A percentile compares a stretch with the other conserved stretches of the same genome.
Evolutionary conservation across 2,797 vertebrate genomes (phyloP).

Genomic region (Spinus olivaceus): DNA sequence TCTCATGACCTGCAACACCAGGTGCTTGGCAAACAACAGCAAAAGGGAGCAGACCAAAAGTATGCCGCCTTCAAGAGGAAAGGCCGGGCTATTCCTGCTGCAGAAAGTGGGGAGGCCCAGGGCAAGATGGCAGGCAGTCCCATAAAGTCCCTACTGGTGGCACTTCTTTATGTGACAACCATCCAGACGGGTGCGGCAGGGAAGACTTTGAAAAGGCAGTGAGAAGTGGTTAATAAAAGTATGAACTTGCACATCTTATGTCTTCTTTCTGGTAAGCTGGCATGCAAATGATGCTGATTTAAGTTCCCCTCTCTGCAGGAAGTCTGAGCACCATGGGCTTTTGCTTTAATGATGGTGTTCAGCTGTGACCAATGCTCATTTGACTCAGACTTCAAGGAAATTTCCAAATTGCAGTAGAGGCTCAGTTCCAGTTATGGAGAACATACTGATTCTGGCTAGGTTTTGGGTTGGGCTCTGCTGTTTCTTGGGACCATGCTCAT

Average conservation of each 20-base stretch:
- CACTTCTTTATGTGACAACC: background rate
- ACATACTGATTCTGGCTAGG: background rate
- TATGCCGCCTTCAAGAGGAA: background rate
- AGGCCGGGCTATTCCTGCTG: background rate
- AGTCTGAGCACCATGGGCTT: background rate
- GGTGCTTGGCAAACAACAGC: background rate
- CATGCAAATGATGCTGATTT: background rate
- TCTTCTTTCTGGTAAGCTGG: background rate
- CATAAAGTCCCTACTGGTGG: background rate
- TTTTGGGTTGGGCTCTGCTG: background rate
- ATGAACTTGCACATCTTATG: background rate
- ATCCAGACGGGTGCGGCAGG: background rate
- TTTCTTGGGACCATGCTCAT: background rate
- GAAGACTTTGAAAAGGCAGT: background rate
- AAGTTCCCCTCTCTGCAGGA: background rate
- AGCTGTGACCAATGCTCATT: background rate
- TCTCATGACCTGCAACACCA: rapidly evolving
- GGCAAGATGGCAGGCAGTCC: background rate
- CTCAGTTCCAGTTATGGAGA: background rate
- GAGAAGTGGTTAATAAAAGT: background rate
- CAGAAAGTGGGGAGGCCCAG: background rate
- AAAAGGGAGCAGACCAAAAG: background rate
- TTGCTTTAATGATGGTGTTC: background rate
- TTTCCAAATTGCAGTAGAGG: background rate
- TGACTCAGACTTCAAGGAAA: background rate